A percentile compares a stretch with the other conserved stretches of the same genome.
These are phyloP conservation scores for Drosophila punjabiensis DNA, from an alignment of 1,140 invertebrate species.

Conservation along the genomic window DNA sequence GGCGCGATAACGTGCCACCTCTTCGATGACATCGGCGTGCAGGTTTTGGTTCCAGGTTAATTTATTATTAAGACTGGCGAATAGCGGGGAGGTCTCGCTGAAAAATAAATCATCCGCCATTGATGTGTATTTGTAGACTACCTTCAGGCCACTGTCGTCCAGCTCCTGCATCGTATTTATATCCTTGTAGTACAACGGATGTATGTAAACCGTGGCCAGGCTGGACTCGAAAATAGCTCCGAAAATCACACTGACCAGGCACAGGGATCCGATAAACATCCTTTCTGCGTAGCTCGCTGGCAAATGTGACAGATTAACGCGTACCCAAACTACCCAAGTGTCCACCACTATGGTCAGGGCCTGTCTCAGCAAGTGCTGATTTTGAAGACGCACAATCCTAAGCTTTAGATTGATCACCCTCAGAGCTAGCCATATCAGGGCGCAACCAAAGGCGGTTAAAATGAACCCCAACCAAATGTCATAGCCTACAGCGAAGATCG, in stretches of 20 bases:
- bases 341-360: slow-evolving; percentile 68
- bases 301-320: slow-evolving; percentile 63
- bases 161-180: slow-evolving; percentile 85
- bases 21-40: slow-evolving; percentile 63
- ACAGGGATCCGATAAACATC: slow-evolving; percentile 77
- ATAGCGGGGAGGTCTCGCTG: slow-evolving; percentile 75
- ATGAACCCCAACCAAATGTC: slow-evolving; percentile 83
- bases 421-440: slow-evolving; percentile 66
- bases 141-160: slow-evolving; percentile 79
- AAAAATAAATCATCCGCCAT: slow-evolving; percentile 84
- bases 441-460: slow-evolving; percentile 55
- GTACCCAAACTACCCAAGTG: slow-evolving; percentile 80
- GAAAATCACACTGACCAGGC: slow-evolving; percentile 83
- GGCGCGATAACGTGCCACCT: slow-evolving; percentile 61
- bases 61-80: slow-evolving; percentile 77
- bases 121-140: slow-evolving; percentile 81
- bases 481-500: slow-evolving; percentile 80
- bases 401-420: slow-evolving; percentile 59
- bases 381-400: slow-evolving; percentile 23
- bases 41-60: slow-evolving; percentile 64
- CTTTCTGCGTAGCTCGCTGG: slow-evolving; percentile 70
- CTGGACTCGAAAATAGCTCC: slow-evolving; percentile 84
- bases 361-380: slow-evolving; percentile 40
- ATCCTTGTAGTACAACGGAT: slow-evolving; percentile 84
- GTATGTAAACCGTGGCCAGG: slow-evolving; percentile 83